phyloP scores from a whole-genome alignment of 2,113 vertebrate species.

The Pseudorhombus dupliciocellatus region DNA sequence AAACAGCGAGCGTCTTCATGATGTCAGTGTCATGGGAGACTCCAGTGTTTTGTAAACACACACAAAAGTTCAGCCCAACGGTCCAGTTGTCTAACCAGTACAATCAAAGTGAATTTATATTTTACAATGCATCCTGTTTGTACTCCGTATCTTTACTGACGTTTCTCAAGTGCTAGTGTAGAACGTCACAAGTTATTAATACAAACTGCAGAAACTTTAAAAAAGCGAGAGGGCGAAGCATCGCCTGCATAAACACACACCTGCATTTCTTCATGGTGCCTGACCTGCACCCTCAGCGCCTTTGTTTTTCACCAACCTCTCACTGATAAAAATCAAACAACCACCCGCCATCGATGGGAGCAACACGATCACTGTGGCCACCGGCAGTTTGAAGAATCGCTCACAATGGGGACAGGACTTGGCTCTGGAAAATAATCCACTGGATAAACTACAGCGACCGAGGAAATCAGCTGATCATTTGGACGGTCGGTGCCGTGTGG shows the following conservation, averaged over 20 bases:
- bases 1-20: constrained; percentile 16
- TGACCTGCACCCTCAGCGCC: constrained; percentile 13
- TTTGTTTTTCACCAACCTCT: constrained; percentile 15
- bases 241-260: constrained; percentile 35
- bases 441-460: too few relatives aligned
- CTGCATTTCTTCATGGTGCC: constrained; percentile 18
- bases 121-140: background rate
- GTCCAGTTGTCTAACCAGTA: background rate
- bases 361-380: background rate
- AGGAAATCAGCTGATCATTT: background rate
- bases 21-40: constrained; percentile 23
- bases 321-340: constrained; percentile 28
- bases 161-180: background rate
- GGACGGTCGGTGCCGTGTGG: background rate
- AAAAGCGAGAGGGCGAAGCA: background rate
- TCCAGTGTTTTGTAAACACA: constrained; percentile 58
- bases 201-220: background rate
- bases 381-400: background rate
- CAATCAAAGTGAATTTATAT: background rate
- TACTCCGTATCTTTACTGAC: background rate
- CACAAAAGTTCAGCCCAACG: background rate
- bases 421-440: background rate
- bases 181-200: background rate
- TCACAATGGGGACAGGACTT: background rate
- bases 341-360: background rate